Conservation (phyloP, 2,797 vertebrate genomes). For the Esox lucius region DNA sequence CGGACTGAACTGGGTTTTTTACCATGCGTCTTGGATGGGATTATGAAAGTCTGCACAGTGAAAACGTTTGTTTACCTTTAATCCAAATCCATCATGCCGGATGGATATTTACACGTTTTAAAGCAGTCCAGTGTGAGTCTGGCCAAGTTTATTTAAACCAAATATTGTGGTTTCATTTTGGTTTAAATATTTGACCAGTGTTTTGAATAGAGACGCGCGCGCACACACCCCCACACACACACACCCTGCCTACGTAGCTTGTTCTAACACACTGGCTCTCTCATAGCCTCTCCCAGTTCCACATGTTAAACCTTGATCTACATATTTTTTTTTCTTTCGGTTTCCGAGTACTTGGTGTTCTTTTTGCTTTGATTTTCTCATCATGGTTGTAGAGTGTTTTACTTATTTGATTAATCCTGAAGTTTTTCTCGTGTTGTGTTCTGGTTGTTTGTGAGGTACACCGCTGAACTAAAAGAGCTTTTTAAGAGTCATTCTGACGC, state of each 20-base stretch:
- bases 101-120: not conserved
- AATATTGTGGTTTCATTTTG: constrained; percentile 43
- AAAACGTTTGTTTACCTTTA: constrained; percentile 1
- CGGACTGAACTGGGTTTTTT: not conserved
- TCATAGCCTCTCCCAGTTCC: not conserved
- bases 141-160: constrained; percentile 46
- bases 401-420: not conserved
- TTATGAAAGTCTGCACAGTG: not conserved
- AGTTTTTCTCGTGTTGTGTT: not conserved
- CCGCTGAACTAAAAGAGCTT: not conserved
- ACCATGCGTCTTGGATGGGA: constrained; percentile 10
- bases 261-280: not conserved
- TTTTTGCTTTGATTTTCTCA: too few relatives aligned
- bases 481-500: not conserved
- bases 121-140: constrained; percentile 23
- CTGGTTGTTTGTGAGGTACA: not conserved
- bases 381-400: not conserved
- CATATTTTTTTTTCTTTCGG: not conserved
- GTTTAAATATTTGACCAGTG: constrained; percentile 55
- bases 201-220: constrained; percentile 44
- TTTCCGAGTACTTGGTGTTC: too few relatives aligned
- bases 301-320: not conserved
- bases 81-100: constrained; percentile 13
- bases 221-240: constrained; percentile 7
- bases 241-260: too few relatives aligned